Evolutionary conservation across 1,140 invertebrate species (phyloP).

Genomic region (Neodiprion virginianus): DNA sequence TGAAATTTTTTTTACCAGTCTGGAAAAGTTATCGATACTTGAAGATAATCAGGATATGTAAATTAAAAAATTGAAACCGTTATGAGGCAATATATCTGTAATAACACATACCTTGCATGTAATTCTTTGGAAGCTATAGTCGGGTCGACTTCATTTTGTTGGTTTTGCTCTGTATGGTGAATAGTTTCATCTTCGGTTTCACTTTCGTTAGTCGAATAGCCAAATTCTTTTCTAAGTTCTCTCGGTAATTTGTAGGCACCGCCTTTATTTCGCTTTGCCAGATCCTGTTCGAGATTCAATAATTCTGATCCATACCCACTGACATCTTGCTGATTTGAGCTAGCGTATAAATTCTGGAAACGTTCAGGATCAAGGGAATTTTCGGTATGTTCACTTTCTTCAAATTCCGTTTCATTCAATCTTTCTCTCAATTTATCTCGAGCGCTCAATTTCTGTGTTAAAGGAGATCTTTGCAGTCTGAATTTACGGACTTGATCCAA

Average conservation of each 20-base stretch:
- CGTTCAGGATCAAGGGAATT: conserved; percentile 10
- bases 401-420: conserved; percentile 23
- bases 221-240: conserved; percentile 29
- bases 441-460: conserved; percentile 24
- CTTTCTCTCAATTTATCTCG: conserved; percentile 18
- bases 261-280: conserved; percentile 16
- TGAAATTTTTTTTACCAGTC: neutral
- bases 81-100: neutral
- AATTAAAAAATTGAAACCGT: neutral
- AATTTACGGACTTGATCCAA: conserved; percentile 41
- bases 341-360: neutral
- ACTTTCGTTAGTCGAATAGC: conserved; percentile 30
- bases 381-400: neutral
- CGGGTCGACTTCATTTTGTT: neutral
- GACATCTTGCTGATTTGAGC: conserved; percentile 8
- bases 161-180: too few species aligned
- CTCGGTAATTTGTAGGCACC: conserved; percentile 31
- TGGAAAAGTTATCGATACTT: neutral
- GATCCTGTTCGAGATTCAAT: conserved; percentile 12
- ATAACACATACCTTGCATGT: conserved; percentile 36
- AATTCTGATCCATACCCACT: conserved; percentile 15
- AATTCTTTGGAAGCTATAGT: conserved; percentile 38
- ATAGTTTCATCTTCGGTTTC: conserved; percentile 24
- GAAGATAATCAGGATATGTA: neutral
- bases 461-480: conserved; percentile 37